Percentiles rank a stretch among this genome's conserved stretches.
These are phyloP conservation scores for Heterohyrax brucei DNA, from an alignment of 2,797 vertebrate species.

Conservation along the genomic window DNA sequence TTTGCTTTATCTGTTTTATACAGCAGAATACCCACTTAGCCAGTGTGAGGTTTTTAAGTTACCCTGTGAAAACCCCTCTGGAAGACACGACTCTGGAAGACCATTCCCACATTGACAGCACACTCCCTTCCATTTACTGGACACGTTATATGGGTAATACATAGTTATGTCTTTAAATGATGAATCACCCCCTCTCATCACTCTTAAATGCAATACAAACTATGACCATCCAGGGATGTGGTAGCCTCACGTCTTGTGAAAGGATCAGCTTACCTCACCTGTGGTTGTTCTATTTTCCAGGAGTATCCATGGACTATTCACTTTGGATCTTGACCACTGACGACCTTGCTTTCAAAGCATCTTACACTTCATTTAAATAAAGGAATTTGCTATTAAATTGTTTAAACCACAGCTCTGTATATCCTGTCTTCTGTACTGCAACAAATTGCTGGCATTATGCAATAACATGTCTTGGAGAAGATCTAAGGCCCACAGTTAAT, in stretches of 20 bases:
- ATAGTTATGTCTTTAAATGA: neutral
- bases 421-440: neutral
- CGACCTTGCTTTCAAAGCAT: conserved; percentile 14
- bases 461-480: neutral
- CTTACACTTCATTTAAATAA: conserved; percentile 54
- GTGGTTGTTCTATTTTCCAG: neutral
- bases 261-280: neutral
- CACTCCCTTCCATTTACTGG: neutral
- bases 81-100: neutral
- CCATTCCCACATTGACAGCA: neutral
- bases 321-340: neutral
- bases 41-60: conserved; percentile 9
- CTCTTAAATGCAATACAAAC: neutral
- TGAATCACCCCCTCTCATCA: neutral
- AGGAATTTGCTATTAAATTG: conserved; percentile 38
- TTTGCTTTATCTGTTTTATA: neutral
- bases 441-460: conserved; percentile 50
- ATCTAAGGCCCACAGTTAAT: conserved; percentile 44
- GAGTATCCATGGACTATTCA: neutral
- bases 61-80: conserved; percentile 3
- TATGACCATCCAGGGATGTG: neutral
- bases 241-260: neutral
- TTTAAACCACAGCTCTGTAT: conserved; percentile 19
- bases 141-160: neutral
- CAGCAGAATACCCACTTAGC: neutral